Evolutionary conservation across 2,888 invertebrate species (phyloP), one percentile per base, ranked within the genome.

Genomic region (Agrotis exclamationis): DNA sequence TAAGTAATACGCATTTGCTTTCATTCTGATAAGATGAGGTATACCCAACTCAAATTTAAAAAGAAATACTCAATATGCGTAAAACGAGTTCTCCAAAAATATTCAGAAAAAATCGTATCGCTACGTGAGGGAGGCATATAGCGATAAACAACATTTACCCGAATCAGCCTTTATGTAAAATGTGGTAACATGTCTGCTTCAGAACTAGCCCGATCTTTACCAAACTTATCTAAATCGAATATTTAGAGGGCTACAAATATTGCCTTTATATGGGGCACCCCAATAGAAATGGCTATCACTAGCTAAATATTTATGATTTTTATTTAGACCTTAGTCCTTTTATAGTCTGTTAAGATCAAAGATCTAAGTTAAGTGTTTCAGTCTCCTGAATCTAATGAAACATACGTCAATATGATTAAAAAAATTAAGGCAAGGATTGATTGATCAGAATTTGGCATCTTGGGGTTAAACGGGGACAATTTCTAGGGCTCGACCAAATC

Each of bases 61-160:
- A 39, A 39, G 39, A 39, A 39, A 39, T 39, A 20, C 39, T 51
- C 39, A 77, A 57, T 39, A 48, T 20, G 22, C 18, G n/a, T 56
- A 11, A 57, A 62, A 77, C 16, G 13, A 62, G 45, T 50, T 54
- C 33, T 22, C 22, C 20, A 47, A 47, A 50, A 66, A 53, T 60
- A 64, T 51, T 63, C 48, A 24, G 24, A 44, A 54, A 47, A 54
- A 13, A 48, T 45, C 1, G n/a, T 50, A 39, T 63, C 50, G 20
- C 20, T 39, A 20, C 59, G 22, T 60, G 22, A 28, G 39, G 33
- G n/a, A 58, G 16, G 48, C 22, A 54, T 69, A 24, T 65, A 50
- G 45, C 47, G 33, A 78, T 77, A 80, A 78, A 76, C 39, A 63
- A 62, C 39, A 60, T 64, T 75, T 58, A 54, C 63, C 63, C 24